These are phyloP conservation scores for Drosophila persimilis DNA, from an alignment of 1,140 invertebrate species.

Conservation along the genomic window DNA sequence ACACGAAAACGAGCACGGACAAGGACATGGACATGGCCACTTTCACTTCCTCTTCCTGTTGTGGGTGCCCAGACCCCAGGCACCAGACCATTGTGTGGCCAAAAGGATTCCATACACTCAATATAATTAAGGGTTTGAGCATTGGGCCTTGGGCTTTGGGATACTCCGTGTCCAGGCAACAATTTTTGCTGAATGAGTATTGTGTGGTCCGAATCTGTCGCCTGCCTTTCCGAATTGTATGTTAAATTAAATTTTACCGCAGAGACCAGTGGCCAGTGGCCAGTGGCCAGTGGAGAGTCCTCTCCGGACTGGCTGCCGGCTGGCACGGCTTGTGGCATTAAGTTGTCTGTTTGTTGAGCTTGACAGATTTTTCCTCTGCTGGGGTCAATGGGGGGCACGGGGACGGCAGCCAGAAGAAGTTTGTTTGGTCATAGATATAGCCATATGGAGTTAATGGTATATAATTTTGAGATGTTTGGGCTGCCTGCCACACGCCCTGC, in stretches of 20 bases:
- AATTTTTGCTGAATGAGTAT: slow-evolving; percentile 37
- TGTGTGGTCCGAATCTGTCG: slow-evolving; percentile 69
- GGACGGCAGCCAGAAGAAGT: slow-evolving; percentile 23
- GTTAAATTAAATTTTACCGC: slow-evolving; percentile 82
- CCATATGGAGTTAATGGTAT: slow-evolving; percentile 47
- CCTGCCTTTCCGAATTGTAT: slow-evolving; percentile 70
- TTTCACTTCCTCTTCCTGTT: slow-evolving; percentile 77
- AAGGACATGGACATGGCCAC: slow-evolving; percentile 61
- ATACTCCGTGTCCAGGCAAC: slow-evolving; percentile 72
- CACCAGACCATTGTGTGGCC: slow-evolving; percentile 64
- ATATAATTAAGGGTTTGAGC: slow-evolving; percentile 80
- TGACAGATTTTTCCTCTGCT: slow-evolving; percentile 76
- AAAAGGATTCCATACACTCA: slow-evolving; percentile 82
- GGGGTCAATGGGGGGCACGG: not conserved
- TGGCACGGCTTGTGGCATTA: slow-evolving; percentile 64
- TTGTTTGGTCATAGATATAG: slow-evolving; percentile 46
- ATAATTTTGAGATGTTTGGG: slow-evolving; percentile 11
- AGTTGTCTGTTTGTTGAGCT: slow-evolving; percentile 77
- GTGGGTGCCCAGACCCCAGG: not conserved
- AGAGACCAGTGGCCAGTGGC: slow-evolving; percentile 60
- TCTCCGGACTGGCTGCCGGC: slow-evolving; percentile 14
- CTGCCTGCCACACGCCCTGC: not conserved
- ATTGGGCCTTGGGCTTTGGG: slow-evolving; percentile 1
- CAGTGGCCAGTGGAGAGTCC: not conserved
- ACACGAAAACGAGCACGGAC: slow-evolving; percentile 62